Conservation (phyloP, 2,113 vertebrate species). For the Sinocyclocheilus grahami region DNA sequence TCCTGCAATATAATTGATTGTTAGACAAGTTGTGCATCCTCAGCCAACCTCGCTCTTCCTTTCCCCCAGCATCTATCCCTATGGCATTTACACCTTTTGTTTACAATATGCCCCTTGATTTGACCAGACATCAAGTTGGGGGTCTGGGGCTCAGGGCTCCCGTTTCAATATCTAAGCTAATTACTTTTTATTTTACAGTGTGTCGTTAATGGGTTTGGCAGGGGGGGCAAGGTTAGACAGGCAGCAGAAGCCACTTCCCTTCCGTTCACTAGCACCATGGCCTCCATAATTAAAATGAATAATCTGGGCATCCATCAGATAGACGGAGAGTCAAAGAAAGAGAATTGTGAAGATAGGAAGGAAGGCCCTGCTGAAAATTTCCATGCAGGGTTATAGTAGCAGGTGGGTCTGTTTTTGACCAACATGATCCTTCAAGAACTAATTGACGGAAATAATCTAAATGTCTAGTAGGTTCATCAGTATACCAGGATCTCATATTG, state of each 20-base stretch:
- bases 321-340: conserved; percentile 46
- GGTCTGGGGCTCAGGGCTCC: conserved; percentile 44
- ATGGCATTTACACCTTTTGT: conserved; percentile 62
- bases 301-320: conserved; percentile 62
- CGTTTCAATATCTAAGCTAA: conserved; percentile 67
- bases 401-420: background rate
- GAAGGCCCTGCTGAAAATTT: conserved; percentile 20
- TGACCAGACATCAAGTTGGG: conserved; percentile 57
- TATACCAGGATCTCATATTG: background rate
- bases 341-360: conserved; percentile 3
- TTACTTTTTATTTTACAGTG: conserved; percentile 75
- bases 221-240: conserved; percentile 61
- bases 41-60: conserved; percentile 48
- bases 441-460: background rate
- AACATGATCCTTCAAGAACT: background rate
- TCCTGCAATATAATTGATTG: conserved; percentile 75
- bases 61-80: conserved; percentile 57
- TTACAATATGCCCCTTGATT: conserved; percentile 61
- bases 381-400: background rate
- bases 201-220: conserved; percentile 71
- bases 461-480: background rate
- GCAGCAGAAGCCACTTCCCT: conserved; percentile 62
- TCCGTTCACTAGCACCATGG: conserved; percentile 58
- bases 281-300: conserved; percentile 69
- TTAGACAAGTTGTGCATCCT: conserved; percentile 69